phyloP scores from a whole-genome alignment of 2,888 invertebrate species.

The Plagiodera versicolora region DNA sequence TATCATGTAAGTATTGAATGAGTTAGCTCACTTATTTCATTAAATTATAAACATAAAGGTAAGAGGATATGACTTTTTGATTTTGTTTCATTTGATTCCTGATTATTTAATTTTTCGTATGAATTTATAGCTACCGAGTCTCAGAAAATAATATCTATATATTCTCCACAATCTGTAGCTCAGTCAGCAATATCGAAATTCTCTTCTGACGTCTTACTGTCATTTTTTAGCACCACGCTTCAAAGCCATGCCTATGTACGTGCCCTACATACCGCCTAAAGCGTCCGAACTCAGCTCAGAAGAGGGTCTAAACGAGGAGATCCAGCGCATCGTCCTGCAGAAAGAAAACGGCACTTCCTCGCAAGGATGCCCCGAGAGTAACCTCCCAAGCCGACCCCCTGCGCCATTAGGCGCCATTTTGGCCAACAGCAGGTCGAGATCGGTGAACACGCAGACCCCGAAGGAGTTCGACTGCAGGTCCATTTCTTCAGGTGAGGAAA shows the following conservation, averaged over 20 bases:
- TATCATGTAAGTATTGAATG: constrained; percentile 28
- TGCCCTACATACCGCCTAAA: background rate
- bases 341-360: constrained; percentile 45
- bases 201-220: too few relatives aligned
- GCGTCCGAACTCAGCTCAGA: constrained; percentile 77
- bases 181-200: too few relatives aligned
- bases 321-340: constrained; percentile 73
- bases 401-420: constrained; percentile 80
- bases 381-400: constrained; percentile 81
- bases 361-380: too few relatives aligned
- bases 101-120: too few relatives aligned
- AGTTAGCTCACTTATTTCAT: too few relatives aligned
- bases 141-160: too few relatives aligned
- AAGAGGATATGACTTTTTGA: too few relatives aligned
- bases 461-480: constrained; percentile 65
- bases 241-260: background rate
- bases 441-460: constrained; percentile 85
- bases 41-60: too few relatives aligned
- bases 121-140: too few relatives aligned
- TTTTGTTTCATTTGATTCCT: too few relatives aligned
- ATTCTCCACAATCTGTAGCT: too few relatives aligned
- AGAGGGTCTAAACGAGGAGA: constrained; percentile 85
- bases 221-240: background rate
- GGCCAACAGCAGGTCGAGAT: constrained; percentile 55
- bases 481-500: constrained; percentile 38